phyloP scores from a whole-genome alignment of 2,888 invertebrate species.

The Drosophila pegasa region DNA sequence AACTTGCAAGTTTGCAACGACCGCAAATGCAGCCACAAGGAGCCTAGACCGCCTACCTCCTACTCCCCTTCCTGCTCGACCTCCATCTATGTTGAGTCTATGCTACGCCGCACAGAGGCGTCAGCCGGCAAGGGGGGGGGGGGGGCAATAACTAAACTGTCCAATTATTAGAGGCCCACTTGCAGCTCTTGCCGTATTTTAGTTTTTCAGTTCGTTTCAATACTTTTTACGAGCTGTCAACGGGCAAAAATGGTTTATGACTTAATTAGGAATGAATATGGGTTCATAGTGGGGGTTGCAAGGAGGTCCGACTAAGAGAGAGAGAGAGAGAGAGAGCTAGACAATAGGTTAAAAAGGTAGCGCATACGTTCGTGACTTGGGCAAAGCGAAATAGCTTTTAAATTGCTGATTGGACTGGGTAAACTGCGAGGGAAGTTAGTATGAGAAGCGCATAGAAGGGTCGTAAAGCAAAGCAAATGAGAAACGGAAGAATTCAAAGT shows the following conservation, averaged over 20 bases:
- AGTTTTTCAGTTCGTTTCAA: constrained; percentile 56
- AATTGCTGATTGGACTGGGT: neutral
- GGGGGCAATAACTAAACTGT: constrained; percentile 67
- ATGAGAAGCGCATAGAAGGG: constrained; percentile 14
- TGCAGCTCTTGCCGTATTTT: constrained; percentile 45
- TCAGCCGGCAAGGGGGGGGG: constrained; percentile 14
- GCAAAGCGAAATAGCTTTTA: constrained; percentile 6
- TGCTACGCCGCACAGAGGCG: constrained; percentile 11
- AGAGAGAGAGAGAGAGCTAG: neutral
- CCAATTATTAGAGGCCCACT: constrained; percentile 77
- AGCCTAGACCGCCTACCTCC: neutral
- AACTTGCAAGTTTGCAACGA: constrained; percentile 48
- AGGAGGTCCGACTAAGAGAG: too few relatives aligned
- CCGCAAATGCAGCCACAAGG: constrained; percentile 53
- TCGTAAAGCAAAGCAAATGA: neutral
- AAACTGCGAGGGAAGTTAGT: neutral
- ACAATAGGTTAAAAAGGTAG: constrained; percentile 3
- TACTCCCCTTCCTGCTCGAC: neutral
- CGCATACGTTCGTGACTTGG: constrained; percentile 21
- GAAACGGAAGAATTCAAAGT: neutral
- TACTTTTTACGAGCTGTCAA: constrained; percentile 73
- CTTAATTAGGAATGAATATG: constrained; percentile 63
- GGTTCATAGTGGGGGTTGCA: neutral
- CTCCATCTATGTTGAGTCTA: constrained; percentile 5
- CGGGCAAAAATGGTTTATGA: constrained; percentile 67